phyloP scores from a whole-genome alignment of 2,888 invertebrate genomes.

The Dorcus parallelipipedus region DNA sequence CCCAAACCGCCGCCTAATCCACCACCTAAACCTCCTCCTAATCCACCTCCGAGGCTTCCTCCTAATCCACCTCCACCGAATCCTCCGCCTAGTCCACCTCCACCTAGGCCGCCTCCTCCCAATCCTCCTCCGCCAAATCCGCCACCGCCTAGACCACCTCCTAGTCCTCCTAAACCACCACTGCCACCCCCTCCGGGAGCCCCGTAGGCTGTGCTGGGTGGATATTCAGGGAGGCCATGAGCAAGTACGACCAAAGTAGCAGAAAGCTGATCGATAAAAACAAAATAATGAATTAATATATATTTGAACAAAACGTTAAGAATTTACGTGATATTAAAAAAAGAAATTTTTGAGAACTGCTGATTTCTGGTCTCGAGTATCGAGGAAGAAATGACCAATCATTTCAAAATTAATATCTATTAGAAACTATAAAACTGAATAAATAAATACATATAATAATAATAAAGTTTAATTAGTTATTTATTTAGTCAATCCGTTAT shows the following conservation, averaged over 20 bases:
- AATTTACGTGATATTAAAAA: neutral
- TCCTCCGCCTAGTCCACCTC: slow-evolving; percentile 47
- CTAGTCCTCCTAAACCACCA: slow-evolving; percentile 30
- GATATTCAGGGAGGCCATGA: slow-evolving; percentile 60
- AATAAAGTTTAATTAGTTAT: no score
- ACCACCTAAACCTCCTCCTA: slow-evolving; percentile 26
- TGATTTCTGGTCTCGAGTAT: no score
- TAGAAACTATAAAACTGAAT: no score
- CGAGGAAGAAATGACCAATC: no score
- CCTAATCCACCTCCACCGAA: slow-evolving; percentile 43
- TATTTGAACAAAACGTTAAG: no score
- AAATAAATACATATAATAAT: no score
- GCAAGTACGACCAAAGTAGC: slow-evolving; percentile 53
- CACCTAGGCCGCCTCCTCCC: slow-evolving; percentile 24
- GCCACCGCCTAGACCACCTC: slow-evolving; percentile 25
- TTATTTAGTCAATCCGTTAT: no score
- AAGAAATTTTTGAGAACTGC: neutral
- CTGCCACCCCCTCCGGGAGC: slow-evolving; percentile 34
- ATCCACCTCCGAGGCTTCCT: slow-evolving; percentile 38
- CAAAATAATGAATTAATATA: slow-evolving; percentile 4
- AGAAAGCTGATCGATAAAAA: slow-evolving; percentile 29
- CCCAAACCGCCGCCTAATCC: slow-evolving; percentile 35
- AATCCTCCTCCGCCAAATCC: slow-evolving; percentile 35
- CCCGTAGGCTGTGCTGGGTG: slow-evolving; percentile 39
- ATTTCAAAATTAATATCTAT: no score